Conservation (phyloP, 2,797 vertebrate species). For the Hirundo rustica region DNA sequence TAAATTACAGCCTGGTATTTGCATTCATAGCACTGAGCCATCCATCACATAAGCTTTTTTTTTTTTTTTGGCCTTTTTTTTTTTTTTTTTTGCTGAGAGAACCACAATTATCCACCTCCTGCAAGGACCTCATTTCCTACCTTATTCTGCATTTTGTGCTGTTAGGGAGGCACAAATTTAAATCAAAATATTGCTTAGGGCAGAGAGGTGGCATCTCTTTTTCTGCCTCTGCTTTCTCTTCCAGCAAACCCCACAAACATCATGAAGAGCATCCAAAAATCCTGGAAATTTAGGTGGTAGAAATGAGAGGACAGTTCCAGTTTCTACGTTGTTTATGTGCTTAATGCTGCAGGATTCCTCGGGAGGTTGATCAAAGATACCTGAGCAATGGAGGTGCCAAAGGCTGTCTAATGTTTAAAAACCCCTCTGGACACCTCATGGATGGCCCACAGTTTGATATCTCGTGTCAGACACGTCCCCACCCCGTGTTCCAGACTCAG, state of each 20-base stretch:
- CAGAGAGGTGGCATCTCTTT: not conserved
- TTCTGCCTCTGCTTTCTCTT: not conserved
- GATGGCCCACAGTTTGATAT: not conserved
- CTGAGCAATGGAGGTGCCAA: not conserved
- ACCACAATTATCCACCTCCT: constrained; percentile 3
- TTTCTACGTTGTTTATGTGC: not conserved
- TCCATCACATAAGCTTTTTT: not conserved
- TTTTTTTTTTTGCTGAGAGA: not conserved
- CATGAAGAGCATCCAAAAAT: not conserved
- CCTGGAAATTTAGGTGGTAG: not conserved
- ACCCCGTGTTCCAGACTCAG: not conserved
- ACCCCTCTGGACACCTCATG: not conserved
- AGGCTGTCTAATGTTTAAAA: not conserved
- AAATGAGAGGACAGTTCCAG: not conserved
- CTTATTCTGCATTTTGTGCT: constrained; percentile 10
- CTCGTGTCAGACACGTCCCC: constrained; percentile 3
- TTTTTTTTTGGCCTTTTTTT: not conserved
- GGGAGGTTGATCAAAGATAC: not conserved
- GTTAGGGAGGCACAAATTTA: not conserved
- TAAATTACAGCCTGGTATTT: constrained; percentile 51
- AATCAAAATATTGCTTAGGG: not conserved
- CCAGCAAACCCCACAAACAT: not conserved
- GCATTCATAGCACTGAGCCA: constrained; percentile 23
- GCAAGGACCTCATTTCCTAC: constrained; percentile 4
- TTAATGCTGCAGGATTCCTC: not conserved